Percentiles rank a stretch among this genome's conserved stretches.
Evolutionary conservation across 2,113 vertebrate genomes (phyloP).

Genomic region (Rousettus leschenaultii): DNA sequence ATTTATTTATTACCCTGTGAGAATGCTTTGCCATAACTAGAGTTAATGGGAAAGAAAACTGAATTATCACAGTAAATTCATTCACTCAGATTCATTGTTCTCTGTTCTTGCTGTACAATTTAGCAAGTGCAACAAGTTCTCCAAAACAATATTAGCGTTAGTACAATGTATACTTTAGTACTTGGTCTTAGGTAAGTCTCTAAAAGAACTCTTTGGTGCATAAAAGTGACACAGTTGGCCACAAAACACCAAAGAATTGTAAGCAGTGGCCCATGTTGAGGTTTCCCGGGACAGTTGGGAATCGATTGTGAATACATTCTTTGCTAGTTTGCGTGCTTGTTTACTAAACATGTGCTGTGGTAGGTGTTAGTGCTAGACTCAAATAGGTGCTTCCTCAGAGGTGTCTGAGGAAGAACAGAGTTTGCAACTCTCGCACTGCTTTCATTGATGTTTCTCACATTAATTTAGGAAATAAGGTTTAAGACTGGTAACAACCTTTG

Average conservation of each 20-base stretch:
- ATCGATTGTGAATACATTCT: slow-evolving; percentile 69
- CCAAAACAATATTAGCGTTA: background rate
- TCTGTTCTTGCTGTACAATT: background rate
- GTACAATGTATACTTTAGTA: slow-evolving; percentile 24
- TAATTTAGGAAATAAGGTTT: slow-evolving; percentile 60
- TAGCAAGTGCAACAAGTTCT: background rate
- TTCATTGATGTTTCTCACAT: slow-evolving; percentile 32
- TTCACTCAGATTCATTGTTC: background rate
- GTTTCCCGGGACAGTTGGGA: slow-evolving; percentile 46
- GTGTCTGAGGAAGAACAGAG: slow-evolving; percentile 44
- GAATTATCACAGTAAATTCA: slow-evolving; percentile 59
- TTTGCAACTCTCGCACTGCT: slow-evolving; percentile 57
- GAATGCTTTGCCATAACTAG: slow-evolving; percentile 68
- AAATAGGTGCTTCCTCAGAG: slow-evolving; percentile 30
- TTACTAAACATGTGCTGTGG: slow-evolving; percentile 70
- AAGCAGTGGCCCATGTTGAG: slow-evolving; percentile 18
- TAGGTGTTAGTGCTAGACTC: slow-evolving; percentile 60
- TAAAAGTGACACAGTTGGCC: slow-evolving; percentile 52
- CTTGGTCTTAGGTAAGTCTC: slow-evolving; percentile 62
- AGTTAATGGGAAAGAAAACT: slow-evolving; percentile 49
- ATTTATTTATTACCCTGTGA: slow-evolving; percentile 83
- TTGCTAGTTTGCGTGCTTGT: slow-evolving; percentile 74
- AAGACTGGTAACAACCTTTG: slow-evolving; percentile 24
- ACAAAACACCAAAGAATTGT: slow-evolving; percentile 54
- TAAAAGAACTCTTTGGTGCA: slow-evolving; percentile 55